These are phyloP conservation scores for Hippopotamyrus pictus DNA, from an alignment of 2,797 vertebrate genomes.

Conservation along the genomic window DNA sequence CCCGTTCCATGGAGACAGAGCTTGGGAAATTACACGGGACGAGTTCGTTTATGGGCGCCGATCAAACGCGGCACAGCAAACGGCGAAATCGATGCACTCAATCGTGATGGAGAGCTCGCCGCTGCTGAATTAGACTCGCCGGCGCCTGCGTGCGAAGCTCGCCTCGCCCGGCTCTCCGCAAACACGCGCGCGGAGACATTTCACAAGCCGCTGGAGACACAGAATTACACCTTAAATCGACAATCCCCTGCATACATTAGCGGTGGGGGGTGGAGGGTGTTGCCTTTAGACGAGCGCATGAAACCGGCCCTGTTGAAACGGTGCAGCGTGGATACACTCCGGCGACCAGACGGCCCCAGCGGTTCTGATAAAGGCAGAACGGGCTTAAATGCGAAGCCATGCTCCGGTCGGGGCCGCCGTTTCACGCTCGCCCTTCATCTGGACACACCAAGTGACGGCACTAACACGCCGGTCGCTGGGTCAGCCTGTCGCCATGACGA, in stretches of 20 bases:
- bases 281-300: background rate
- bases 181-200: slow-evolving; percentile 3
- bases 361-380: background rate
- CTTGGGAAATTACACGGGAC: slow-evolving; percentile 24
- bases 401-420: background rate
- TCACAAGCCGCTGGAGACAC: slow-evolving; percentile 16
- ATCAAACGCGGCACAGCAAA: slow-evolving; percentile 17
- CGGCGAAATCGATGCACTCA: slow-evolving; percentile 18
- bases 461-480: background rate
- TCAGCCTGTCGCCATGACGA: background rate
- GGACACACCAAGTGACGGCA: background rate
- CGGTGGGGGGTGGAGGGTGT: background rate
- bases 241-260: slow-evolving; percentile 8
- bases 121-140: background rate
- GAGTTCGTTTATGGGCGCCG: slow-evolving; percentile 24
- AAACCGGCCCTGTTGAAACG: background rate
- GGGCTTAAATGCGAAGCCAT: background rate
- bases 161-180: background rate
- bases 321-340: background rate
- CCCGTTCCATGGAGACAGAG: background rate
- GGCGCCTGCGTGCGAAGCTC: no score
- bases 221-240: slow-evolving; percentile 11
- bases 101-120: background rate
- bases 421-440: background rate
- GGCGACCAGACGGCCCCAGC: background rate